phyloP scores from a whole-genome alignment of 2,888 invertebrate species.

The Nomada goodeniana region DNA sequence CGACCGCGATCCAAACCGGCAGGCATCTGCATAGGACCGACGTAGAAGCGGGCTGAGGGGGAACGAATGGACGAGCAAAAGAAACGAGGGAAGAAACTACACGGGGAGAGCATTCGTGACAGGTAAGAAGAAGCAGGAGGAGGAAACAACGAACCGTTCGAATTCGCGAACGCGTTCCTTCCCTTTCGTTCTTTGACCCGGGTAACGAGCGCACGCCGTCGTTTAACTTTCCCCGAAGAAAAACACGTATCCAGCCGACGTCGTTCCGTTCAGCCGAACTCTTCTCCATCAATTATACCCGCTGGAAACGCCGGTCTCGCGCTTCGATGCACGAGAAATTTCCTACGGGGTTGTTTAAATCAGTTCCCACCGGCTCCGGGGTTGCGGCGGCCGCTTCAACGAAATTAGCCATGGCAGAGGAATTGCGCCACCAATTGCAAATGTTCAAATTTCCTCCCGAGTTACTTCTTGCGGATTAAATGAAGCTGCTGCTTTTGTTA shows the following conservation, averaged over 20 bases:
- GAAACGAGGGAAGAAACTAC: conserved; percentile 45
- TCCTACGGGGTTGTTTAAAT: conserved; percentile 35
- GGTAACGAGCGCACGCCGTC: conserved; percentile 68
- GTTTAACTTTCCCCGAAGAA: conserved; percentile 74
- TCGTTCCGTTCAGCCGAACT: conserved; percentile 5
- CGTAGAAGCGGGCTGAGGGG: conserved; percentile 16
- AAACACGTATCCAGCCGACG: conserved; percentile 68
- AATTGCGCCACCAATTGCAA: no score
- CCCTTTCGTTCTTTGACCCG: conserved; percentile 20
- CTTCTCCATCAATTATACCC: conserved; percentile 57
- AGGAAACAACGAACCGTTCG: conserved; percentile 11
- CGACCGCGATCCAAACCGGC: conserved; percentile 29
- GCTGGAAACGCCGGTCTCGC: conserved; percentile 44
- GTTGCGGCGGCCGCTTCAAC: no score
- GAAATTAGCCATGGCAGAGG: no score
- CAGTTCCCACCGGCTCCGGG: neutral
- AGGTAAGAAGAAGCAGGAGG: conserved; percentile 45
- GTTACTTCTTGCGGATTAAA: no score
- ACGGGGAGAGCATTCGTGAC: conserved; percentile 58
- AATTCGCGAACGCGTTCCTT: conserved; percentile 14
- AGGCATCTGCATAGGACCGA: conserved; percentile 23
- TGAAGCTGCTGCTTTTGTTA: no score
- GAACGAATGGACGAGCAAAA: conserved; percentile 13
- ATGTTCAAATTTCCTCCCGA: no score
- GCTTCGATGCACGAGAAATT: conserved; percentile 43